Evolutionary conservation across 2,797 vertebrate species (phyloP).

Genomic region (Valencia hispanica): DNA sequence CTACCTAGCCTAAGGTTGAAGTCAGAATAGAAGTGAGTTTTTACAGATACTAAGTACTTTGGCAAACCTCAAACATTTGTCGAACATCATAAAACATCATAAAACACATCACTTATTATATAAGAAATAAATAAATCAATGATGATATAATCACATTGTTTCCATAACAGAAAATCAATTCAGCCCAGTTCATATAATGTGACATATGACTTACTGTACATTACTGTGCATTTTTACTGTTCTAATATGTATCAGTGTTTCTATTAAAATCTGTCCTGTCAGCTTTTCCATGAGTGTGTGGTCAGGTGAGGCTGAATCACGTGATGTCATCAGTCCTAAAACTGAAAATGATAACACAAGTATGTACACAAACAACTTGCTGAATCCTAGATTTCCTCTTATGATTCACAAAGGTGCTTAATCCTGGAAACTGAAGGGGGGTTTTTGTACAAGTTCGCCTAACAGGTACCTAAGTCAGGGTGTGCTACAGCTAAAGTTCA

Average conservation of each 20-base stretch:
- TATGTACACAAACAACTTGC: slow-evolving; percentile 44
- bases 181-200: slow-evolving; percentile 5
- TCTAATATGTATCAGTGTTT: slow-evolving; percentile 8
- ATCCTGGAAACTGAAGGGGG: slow-evolving; percentile 4
- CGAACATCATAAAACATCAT: slow-evolving; percentile 1
- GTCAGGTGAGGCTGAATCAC: slow-evolving; percentile 36
- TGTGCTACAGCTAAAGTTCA: slow-evolving; percentile 19
- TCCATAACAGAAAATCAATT: slow-evolving; percentile 37
- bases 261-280: slow-evolving; percentile 41
- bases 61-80: neutral
- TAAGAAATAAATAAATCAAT: neutral
- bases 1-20: neutral
- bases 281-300: slow-evolving; percentile 51
- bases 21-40: neutral
- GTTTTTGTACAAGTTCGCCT: slow-evolving; percentile 10
- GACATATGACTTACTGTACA: slow-evolving; percentile 30
- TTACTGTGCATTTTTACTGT: neutral
- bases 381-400: slow-evolving; percentile 30
- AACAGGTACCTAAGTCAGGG: slow-evolving; percentile 2
- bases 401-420: slow-evolving; percentile 32
- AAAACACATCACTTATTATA: neutral
- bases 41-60: neutral
- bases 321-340: slow-evolving; percentile 42
- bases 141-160: slow-evolving; percentile 22
- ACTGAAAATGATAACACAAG: slow-evolving; percentile 31